A percentile compares a stretch with the other conserved stretches of the same genome.
phyloP scores from a whole-genome alignment of 2,888 invertebrate species.

The Brachyopa scutellaris region DNA sequence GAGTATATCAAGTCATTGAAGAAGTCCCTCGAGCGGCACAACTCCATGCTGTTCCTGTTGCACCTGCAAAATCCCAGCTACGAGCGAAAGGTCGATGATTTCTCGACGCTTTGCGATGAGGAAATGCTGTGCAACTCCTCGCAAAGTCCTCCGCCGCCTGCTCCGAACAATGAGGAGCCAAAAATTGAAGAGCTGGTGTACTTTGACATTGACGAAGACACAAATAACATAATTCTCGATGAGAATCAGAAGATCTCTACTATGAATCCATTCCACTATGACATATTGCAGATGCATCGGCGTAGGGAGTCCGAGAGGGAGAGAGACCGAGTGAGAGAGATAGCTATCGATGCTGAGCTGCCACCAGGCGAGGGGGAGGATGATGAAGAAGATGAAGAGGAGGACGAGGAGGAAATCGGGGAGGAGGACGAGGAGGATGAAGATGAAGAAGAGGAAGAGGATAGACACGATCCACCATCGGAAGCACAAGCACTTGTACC shows the following conservation, averaged over 20 bases:
- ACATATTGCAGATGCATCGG: constrained; percentile 74
- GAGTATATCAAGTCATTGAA: constrained; percentile 80
- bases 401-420: not conserved
- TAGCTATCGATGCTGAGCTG: not conserved
- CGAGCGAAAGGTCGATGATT: constrained; percentile 75
- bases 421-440: not conserved
- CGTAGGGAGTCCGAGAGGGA: constrained; percentile 4
- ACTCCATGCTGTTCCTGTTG: constrained; percentile 80
- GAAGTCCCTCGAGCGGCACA: constrained; percentile 80
- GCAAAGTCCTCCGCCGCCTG: constrained; percentile 91
- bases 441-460: not conserved
- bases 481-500: constrained; percentile 37
- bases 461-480: not conserved
- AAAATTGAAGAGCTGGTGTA: constrained; percentile 61
- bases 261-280: constrained; percentile 77
- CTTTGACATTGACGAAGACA: constrained; percentile 53
- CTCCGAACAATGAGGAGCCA: constrained; percentile 86
- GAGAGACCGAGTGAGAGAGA: not conserved
- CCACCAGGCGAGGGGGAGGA: too few species aligned
- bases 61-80: constrained; percentile 80
- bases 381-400: not conserved
- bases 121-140: constrained; percentile 80
- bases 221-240: constrained; percentile 50
- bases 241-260: constrained; percentile 56
- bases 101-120: constrained; percentile 73